A percentile compares a stretch with the other conserved stretches of the same genome.
Evolutionary conservation across 92 coral and sea anemone species (phyloP).

Genomic region (Porites lobata): DNA sequence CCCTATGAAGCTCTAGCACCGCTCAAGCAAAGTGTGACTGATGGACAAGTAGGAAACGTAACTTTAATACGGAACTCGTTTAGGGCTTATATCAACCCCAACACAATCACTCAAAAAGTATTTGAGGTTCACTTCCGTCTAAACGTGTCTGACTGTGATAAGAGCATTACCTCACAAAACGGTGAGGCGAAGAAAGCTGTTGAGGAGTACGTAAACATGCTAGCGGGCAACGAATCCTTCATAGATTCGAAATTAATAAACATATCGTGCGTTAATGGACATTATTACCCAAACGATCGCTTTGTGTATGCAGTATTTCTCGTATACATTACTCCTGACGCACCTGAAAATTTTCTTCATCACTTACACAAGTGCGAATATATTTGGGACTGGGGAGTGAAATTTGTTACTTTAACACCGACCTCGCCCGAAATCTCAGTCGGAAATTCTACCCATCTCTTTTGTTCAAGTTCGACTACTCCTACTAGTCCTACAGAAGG

Average conservation of each 20-base stretch:
- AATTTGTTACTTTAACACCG: slow-evolving; percentile 18
- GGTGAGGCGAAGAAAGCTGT: background rate
- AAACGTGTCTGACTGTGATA: slow-evolving; percentile 12
- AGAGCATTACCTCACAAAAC: background rate
- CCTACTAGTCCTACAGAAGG: background rate
- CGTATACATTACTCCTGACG: slow-evolving; percentile 26
- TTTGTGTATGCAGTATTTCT: slow-evolving; percentile 18
- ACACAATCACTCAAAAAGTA: slow-evolving; percentile 31
- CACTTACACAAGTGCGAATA: background rate
- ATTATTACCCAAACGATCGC: background rate
- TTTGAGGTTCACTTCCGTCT: slow-evolving; percentile 28
- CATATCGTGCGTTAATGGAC: background rate
- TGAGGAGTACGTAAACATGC: background rate
- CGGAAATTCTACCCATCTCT: background rate
- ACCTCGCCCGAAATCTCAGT: background rate
- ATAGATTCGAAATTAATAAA: background rate
- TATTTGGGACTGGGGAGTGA: slow-evolving; percentile 31
- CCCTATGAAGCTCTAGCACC: slow-evolving; percentile 45
- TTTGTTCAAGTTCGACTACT: background rate
- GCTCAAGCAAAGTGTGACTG: slow-evolving; percentile 33
- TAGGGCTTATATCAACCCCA: slow-evolving; percentile 24
- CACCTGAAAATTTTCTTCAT: background rate
- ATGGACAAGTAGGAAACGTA: slow-evolving; percentile 24
- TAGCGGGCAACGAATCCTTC: background rate
- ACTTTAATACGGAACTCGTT: slow-evolving; percentile 7